Conservation (phyloP, 2,113 vertebrate genomes). For the Cyanoliseus patagonus region DNA sequence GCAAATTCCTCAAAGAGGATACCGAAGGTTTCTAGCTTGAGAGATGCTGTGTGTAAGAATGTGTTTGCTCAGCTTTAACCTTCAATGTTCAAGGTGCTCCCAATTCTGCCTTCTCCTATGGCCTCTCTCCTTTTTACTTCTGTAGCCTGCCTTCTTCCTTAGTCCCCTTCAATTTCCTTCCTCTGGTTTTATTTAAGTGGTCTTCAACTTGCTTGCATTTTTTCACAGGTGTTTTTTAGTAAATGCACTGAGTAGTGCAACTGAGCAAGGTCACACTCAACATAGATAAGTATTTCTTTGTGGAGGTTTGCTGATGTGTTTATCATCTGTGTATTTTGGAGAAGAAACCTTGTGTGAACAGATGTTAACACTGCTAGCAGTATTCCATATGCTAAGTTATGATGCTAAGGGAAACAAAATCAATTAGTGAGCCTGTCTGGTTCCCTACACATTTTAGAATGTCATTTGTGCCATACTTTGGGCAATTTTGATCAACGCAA, state of each 20-base stretch:
- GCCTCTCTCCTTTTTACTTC: neutral
- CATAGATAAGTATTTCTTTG: neutral
- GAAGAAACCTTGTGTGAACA: neutral
- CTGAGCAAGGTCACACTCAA: neutral
- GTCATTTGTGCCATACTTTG: neutral
- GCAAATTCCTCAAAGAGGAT: slow-evolving; percentile 22
- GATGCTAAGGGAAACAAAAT: neutral
- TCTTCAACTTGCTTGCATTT: neutral
- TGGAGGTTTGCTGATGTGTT: neutral
- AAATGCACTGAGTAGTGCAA: neutral
- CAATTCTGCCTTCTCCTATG: rapidly evolving
- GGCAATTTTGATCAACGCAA: neutral
- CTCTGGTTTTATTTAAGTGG: neutral
- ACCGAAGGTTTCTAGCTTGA: neutral
- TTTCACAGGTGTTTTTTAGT: neutral
- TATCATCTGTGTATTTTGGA: neutral
- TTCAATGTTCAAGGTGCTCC: neutral
- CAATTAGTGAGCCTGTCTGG: neutral
- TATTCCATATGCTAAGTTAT: neutral
- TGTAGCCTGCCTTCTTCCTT: neutral
- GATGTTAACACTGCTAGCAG: neutral
- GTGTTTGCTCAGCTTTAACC: neutral
- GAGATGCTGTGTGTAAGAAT: neutral
- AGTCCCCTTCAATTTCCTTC: neutral
- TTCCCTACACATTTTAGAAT: neutral